Base-by-base conservation (phyloP, 2,888 invertebrate genomes). In the Macaria liturata region DNA sequence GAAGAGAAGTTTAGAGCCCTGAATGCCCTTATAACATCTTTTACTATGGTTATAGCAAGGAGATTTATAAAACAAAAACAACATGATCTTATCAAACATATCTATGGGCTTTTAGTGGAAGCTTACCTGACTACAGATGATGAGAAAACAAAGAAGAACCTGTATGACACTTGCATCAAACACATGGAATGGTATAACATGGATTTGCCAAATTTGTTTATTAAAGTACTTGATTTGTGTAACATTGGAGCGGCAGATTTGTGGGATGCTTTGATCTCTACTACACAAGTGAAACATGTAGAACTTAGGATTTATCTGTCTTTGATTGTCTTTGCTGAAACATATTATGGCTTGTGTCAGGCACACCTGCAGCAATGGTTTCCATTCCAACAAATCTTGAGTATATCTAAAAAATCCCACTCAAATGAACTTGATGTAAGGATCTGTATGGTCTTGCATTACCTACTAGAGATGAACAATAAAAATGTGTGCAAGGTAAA, bases 121-220 rank as follows among this genome's bases (percentile, higher is more conserved):
- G 51, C 45, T 4, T 51, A 51, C 44, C 45, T 37, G n/a, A 45
- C 9, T 3, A 9, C 45, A 4, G 30, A 45, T 4, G 51, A 51
- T 6, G 45, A 48, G 3, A 49, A 52, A 54, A 51, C 51, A 47
- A 4, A 54, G 40, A 39, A 45, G 40, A 8, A 39, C 20, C 4
- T 39, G 7, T 3, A 34, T 45, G 20, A 46, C 49, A 46, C 52
- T 37, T 45, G 32, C 9, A 47, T 46, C 5, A 54, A 32, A 34
- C 37, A 43, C 30, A 51, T 47, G 32, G 46, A 49, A 20, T 55
- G 49, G 49, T 46, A 43, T 9, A 31, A 47, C 32, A 51, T 51
- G 42, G 20, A 51, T 48, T 9, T 44, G 39, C 40, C 55, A 4
- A 8, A 9, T 9, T 43, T 42, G 30, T 51, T 51, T 39, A 37